phyloP scores from a whole-genome alignment of 2,797 vertebrate genomes.

The Hapalemur alaotrensis region DNA sequence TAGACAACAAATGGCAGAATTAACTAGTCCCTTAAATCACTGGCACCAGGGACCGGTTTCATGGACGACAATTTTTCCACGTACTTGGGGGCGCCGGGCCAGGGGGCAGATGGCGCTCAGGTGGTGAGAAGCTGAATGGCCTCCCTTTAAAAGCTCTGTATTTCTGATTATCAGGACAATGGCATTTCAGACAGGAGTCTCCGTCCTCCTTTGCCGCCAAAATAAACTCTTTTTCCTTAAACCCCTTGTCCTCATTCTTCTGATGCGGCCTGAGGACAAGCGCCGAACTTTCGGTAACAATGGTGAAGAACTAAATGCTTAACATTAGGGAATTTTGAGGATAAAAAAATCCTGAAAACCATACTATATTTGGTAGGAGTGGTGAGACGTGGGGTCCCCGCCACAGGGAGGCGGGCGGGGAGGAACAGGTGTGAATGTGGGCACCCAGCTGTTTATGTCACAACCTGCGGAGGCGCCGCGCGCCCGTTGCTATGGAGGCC shows the following conservation, averaged over 20 bases:
- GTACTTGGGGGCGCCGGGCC: no score
- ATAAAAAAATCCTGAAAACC: background rate
- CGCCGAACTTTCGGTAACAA: background rate
- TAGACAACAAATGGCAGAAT: background rate
- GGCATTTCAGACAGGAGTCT: no score
- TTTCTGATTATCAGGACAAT: no score
- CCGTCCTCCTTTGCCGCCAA: no score
- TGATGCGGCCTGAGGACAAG: no score
- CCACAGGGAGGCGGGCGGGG: background rate
- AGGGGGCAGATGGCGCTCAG: no score
- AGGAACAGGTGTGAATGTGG: background rate
- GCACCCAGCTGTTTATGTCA: slow-evolving; percentile 26
- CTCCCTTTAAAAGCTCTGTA: no score
- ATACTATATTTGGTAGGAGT: accelerated
- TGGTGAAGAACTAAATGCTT: background rate
- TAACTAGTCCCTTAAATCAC: background rate
- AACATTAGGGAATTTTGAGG: background rate
- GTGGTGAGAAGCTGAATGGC: no score
- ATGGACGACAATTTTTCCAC: background rate
- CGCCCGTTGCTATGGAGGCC: slow-evolving; percentile 42
- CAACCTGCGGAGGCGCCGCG: background rate
- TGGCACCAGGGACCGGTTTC: background rate
- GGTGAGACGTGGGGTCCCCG: background rate
- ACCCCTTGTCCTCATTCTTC: no score
- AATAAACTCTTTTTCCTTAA: no score